Evolutionary conservation across 2,888 invertebrate genomes (phyloP), one percentile per base, ranked within the genome.

Genomic region (Helleia helle): DNA sequence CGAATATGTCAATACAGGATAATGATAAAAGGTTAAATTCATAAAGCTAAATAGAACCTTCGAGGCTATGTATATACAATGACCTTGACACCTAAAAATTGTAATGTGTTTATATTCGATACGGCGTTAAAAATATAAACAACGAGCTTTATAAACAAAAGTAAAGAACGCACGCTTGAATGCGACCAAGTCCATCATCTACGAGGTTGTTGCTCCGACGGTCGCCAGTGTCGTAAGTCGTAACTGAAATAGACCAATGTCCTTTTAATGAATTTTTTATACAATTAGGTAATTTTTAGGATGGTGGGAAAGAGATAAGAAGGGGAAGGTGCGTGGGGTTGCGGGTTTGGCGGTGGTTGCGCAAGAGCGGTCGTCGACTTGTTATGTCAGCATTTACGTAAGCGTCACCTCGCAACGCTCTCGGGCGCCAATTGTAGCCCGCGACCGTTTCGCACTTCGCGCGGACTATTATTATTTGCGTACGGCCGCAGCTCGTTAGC

Each of bases 321-420:
- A 62, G 55, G 60, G 65, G 59, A 65, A 59, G 70, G 64, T 51
- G 52, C 51, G 58, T 54, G 59, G 83, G 83, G 81, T 79, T 79
- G 80, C 68, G 67, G 75, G 77, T 75, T 75, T 61, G 71, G 67
- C 61, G 56, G 55, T 61, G 64, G 68, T 84, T 84, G 77, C 81
- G 80, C 80, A 83, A 84, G n/a, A n/a, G 56, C 81, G 83, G 84
- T 83, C 83, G 79, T 77, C 81, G 83, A 83, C 83, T 80, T 76
- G 72, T 84, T 84, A 84, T 84, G 80, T 84, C 84, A 83, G 79
- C 63, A 62, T 64, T 84, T 84, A 81, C 83, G 81, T 84, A 83
- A 84, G 65, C 70, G 65, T 72, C 74, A 73, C 75, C 76, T 80
- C 79, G 81, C 76, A 74, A 74, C 70, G 74, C 64, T 75, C 75